phyloP scores from a whole-genome alignment of 2,113 vertebrate species.

The Brachyhypopomus gauderio region DNA sequence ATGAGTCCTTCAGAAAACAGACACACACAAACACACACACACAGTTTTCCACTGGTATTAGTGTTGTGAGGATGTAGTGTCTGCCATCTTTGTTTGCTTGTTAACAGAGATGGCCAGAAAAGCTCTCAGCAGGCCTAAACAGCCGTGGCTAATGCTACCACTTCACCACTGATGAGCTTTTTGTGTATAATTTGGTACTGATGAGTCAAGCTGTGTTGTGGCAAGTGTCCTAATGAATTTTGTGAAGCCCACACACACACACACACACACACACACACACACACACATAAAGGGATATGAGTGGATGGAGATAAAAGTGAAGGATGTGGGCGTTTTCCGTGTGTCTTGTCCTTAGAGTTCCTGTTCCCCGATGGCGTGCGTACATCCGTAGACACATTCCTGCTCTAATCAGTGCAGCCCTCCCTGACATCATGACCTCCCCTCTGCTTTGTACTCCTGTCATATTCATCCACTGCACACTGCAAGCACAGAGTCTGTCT shows the following conservation, averaged over 20 bases:
- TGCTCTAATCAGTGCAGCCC: slow-evolving; percentile 13
- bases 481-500: slow-evolving; percentile 33
- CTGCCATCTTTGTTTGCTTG: slow-evolving; percentile 12
- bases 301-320: background rate
- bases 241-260: background rate
- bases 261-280: slow-evolving; percentile 2
- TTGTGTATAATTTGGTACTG: slow-evolving; percentile 17
- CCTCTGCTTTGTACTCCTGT: slow-evolving; percentile 14
- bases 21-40: background rate
- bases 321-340: background rate
- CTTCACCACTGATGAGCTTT: slow-evolving; percentile 20
- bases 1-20: background rate
- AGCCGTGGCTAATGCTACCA: background rate
- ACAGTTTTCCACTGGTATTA: background rate
- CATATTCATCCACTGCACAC: slow-evolving; percentile 23
- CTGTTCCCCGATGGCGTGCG: background rate
- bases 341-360: background rate
- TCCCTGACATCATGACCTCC: background rate
- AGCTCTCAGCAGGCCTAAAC: slow-evolving; percentile 18
- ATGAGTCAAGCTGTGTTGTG: slow-evolving; percentile 24
- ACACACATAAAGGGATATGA: background rate
- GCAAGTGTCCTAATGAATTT: slow-evolving; percentile 5
- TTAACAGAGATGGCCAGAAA: slow-evolving; percentile 24
- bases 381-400: slow-evolving; percentile 4
- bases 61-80: slow-evolving; percentile 3